Conservation (phyloP, 2,797 vertebrate genomes). For the Mormyrops boulengeri region DNA sequence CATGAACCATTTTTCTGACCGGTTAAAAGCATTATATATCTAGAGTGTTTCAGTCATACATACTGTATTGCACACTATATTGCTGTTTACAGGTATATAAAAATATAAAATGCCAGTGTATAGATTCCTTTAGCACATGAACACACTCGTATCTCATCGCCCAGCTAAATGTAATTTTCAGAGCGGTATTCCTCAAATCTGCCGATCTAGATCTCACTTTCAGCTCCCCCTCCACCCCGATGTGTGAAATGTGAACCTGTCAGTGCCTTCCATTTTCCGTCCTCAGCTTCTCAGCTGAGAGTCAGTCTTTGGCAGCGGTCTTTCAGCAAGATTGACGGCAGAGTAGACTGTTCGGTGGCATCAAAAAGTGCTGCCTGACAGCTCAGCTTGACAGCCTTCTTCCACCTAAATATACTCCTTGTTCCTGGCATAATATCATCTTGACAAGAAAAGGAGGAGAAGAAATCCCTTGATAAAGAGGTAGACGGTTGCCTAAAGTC, state of each 20-base stretch:
- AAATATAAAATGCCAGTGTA: not conserved
- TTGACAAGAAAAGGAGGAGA: constrained; percentile 47
- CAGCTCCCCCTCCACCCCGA: not conserved
- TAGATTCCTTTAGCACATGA: constrained; percentile 11
- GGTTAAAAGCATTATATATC: not conserved
- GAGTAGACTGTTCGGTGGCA: constrained; percentile 53
- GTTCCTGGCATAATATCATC: constrained; percentile 57
- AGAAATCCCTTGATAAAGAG: constrained; percentile 33
- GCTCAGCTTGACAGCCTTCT: constrained; percentile 60
- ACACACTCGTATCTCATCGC: not conserved
- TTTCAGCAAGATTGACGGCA: constrained; percentile 56
- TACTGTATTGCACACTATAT: not conserved
- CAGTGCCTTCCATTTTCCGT: constrained; percentile 43
- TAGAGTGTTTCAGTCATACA: not conserved
- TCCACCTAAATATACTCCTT: constrained; percentile 60
- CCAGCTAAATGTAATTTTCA: constrained; percentile 12
- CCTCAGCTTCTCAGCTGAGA: constrained; percentile 42
- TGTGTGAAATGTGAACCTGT: constrained; percentile 41
- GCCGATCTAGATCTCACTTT: constrained; percentile 1
- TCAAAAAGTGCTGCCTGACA: constrained; percentile 61
- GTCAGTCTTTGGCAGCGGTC: constrained; percentile 57
- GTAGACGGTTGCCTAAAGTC: constrained; percentile 16
- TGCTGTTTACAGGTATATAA: not conserved
- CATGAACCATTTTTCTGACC: not conserved
- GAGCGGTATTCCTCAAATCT: constrained; percentile 18